Evolutionary conservation across 2,888 invertebrate genomes (phyloP).

Genomic region (Brenthis ino): DNA sequence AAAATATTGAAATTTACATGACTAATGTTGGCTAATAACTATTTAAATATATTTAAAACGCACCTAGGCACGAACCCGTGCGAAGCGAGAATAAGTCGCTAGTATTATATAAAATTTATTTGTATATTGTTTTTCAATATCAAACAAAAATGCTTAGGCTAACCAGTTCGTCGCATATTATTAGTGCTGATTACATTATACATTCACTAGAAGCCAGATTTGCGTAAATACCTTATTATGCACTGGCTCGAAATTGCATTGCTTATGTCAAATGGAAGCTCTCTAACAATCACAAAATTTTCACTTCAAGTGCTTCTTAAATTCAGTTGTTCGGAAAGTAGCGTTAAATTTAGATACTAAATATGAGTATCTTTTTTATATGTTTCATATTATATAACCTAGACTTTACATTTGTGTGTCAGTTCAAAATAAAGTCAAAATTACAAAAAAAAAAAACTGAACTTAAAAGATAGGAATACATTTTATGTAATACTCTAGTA

Average conservation of each 20-base stretch:
- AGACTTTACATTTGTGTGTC: too few species aligned
- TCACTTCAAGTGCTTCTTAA: constrained; percentile 18
- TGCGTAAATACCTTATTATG: constrained; percentile 45
- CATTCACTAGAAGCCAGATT: constrained; percentile 72
- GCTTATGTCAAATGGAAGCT: constrained; percentile 29
- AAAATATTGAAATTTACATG: too few species aligned
- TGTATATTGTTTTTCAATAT: constrained; percentile 14
- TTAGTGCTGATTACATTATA: constrained; percentile 72
- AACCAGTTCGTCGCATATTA: constrained; percentile 42
- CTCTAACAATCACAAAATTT: constrained; percentile 22
- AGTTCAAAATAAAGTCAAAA: too few species aligned
- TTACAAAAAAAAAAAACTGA: too few species aligned
- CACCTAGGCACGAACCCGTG: too few species aligned
- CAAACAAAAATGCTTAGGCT: constrained; percentile 15
- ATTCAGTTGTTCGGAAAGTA: not conserved
- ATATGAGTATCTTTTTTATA: not conserved
- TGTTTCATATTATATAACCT: too few species aligned
- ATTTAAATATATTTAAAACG: too few species aligned
- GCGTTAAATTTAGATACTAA: not conserved
- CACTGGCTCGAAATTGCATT: constrained; percentile 51
- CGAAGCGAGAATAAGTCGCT: not conserved
- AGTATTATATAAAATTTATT: not conserved
- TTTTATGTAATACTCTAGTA: not conserved
- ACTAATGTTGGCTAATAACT: too few species aligned
- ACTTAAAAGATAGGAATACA: not conserved